Base-by-base conservation (phyloP, 2,113 vertebrate genomes). In the Trichechus manatus region DNA sequence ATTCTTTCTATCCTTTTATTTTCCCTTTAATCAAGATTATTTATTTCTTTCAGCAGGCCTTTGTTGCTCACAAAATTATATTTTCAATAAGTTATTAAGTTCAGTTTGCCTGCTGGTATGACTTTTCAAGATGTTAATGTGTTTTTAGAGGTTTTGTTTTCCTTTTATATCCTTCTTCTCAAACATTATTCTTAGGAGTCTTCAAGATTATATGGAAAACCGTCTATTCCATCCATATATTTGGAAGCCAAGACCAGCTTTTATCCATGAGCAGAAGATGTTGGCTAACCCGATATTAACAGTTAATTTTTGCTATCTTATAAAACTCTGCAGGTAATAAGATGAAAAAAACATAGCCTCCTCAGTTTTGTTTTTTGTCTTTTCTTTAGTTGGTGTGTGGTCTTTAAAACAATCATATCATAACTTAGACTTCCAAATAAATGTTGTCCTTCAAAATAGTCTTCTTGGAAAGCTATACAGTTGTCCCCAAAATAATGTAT, bases 111-210 rank as follows among this genome's bases (percentile, higher is more conserved):
- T 2, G 75, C 25, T 89, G 6, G 1, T 85, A 33, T 86, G 53
- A 93, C 74, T 95, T 64, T 92, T 72, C 25, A 89, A 56, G 44
- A 22, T 88, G 33, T 36, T 42, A 19, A 85, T n/a, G 80, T 47
- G 4, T 82, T 89, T 96, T 42, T 81, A 50, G 63, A 93, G 64
- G 22, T 89, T 92, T 56, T 81, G 9, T 63, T 94, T 94, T 79
- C 17, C 64, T 56, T 84, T 92, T 80, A 53, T 23, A 80, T 53
- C 8, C 66, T 85, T 59, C 66, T 31, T 5, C 63, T 74, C 66
- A 47, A 14, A 80, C 31, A 56, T 75, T 91, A 56, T n/a, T 42
- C 36, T 86, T 72, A 81, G 47, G 9, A 63, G 14, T 82, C 5
- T 87, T 91, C 9, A 96, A 50, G 88, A 82, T 20, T 78, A 87